Conservation (phyloP, 2,888 invertebrate genomes). For the Limnephilus auricula region DNA sequence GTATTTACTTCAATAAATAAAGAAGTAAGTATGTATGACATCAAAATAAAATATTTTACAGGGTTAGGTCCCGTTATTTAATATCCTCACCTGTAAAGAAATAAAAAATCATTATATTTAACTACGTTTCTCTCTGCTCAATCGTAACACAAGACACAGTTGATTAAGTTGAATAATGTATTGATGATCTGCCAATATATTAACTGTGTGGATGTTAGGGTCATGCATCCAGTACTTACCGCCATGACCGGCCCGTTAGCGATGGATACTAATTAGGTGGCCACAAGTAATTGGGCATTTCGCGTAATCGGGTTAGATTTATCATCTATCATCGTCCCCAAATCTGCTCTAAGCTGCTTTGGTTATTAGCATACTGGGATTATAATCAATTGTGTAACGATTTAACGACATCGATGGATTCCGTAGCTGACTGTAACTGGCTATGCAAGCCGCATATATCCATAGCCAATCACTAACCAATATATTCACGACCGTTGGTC, state of each 20-base stretch:
- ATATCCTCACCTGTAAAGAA: too few relatives aligned
- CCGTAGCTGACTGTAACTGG: background rate
- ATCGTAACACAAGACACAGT: background rate
- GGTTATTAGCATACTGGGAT: background rate
- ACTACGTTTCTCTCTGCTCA: too few relatives aligned
- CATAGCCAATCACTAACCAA: background rate
- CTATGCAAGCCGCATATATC: background rate
- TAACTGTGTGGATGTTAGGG: background rate
- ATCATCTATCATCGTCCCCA: constrained; percentile 12
- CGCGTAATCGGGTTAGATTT: constrained; percentile 34
- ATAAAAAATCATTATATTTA: too few relatives aligned
- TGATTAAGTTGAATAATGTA: background rate
- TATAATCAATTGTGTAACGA: background rate
- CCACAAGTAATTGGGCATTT: constrained; percentile 10
- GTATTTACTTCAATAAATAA: too few relatives aligned
- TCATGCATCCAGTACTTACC: background rate
- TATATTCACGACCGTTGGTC: background rate
- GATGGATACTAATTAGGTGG: background rate
- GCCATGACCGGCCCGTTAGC: background rate
- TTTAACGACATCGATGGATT: background rate
- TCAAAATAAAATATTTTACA: too few relatives aligned
- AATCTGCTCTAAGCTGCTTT: constrained; percentile 8
- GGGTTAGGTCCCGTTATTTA: too few relatives aligned
- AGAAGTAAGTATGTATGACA: too few relatives aligned
- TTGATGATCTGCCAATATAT: background rate